These are phyloP conservation scores for Hydriomena furcata DNA, from an alignment of 2,888 invertebrate species.

Conservation along the genomic window DNA sequence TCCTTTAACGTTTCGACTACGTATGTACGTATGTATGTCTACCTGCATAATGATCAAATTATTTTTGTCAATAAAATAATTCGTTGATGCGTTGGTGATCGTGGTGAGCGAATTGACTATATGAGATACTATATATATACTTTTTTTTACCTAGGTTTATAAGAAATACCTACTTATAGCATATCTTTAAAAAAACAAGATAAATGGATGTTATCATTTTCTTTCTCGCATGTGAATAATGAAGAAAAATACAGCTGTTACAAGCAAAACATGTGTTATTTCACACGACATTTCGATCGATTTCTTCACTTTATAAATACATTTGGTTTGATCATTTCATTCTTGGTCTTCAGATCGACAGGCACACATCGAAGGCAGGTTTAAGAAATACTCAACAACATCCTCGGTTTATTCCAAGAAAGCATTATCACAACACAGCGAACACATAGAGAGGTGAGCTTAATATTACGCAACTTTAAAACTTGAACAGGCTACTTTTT, in stretches of 20 bases:
- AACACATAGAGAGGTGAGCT: slow-evolving; percentile 75
- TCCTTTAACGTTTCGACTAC: too few relatives aligned
- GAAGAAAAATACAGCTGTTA: slow-evolving; percentile 45
- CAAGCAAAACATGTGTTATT: slow-evolving; percentile 42
- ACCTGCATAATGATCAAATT: too few relatives aligned
- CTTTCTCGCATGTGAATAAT: slow-evolving; percentile 13
- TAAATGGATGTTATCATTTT: too few relatives aligned
- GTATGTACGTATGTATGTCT: too few relatives aligned
- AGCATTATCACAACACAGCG: slow-evolving; percentile 74
- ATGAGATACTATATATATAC: too few relatives aligned
- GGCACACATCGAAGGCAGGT: slow-evolving; percentile 77
- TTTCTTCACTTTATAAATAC: slow-evolving; percentile 44
- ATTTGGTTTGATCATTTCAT: slow-evolving; percentile 39
- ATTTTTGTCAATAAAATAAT: too few relatives aligned
- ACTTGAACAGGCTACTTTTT: slow-evolving; percentile 17
- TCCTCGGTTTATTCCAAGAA: slow-evolving; percentile 79
- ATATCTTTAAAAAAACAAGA: too few relatives aligned
- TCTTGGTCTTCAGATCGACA: slow-evolving; percentile 68
- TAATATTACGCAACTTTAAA: slow-evolving; percentile 16
- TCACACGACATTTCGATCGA: slow-evolving; percentile 59
- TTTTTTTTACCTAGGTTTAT: too few relatives aligned
- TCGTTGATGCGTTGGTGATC: too few relatives aligned
- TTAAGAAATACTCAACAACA: slow-evolving; percentile 79
- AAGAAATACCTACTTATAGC: too few relatives aligned
- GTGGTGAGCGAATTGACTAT: too few relatives aligned